These are phyloP conservation scores for Drosophila hydei DNA, from an alignment of 1,140 invertebrate genomes.

Conservation along the genomic window DNA sequence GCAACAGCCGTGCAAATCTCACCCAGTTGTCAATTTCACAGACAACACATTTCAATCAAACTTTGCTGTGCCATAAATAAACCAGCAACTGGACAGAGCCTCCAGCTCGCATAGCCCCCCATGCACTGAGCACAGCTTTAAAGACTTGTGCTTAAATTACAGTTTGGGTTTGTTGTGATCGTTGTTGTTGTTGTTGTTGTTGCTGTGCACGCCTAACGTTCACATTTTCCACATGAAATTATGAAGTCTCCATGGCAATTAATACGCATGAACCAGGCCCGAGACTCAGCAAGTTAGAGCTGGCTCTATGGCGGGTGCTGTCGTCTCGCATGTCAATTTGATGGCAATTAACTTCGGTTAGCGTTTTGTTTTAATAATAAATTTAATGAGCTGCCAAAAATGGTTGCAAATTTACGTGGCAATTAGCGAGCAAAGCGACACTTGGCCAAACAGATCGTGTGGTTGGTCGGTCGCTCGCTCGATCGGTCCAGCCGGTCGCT, in stretches of 20 bases:
- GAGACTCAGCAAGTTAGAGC: constrained; percentile 9
- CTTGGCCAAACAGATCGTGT: constrained; percentile 72
- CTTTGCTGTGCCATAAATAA: constrained; percentile 77
- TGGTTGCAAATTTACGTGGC: constrained; percentile 82
- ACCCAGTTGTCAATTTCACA: constrained; percentile 80
- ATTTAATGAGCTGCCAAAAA: constrained; percentile 83
- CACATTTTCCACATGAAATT: constrained; percentile 81
- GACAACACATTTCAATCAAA: constrained; percentile 83
- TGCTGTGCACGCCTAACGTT: constrained; percentile 63
- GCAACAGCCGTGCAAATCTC: constrained; percentile 67
- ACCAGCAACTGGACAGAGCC: constrained; percentile 67
- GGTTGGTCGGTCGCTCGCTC: neutral
- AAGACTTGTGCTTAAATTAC: constrained; percentile 67
- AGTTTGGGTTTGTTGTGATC: constrained; percentile 33
- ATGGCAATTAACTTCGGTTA: constrained; percentile 73
- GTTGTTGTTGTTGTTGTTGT: constrained; percentile 28
- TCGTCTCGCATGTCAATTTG: constrained; percentile 79
- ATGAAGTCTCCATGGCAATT: constrained; percentile 80
- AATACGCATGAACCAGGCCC: constrained; percentile 69
- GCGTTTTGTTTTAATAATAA: constrained; percentile 76
- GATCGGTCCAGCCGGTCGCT: neutral
- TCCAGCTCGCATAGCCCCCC: constrained; percentile 23
- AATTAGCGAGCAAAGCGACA: constrained; percentile 76
- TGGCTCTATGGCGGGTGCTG: constrained; percentile 69
- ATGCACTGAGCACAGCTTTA: constrained; percentile 22